Percentiles rank a stretch among this genome's conserved stretches.
Evolutionary conservation across 2,797 vertebrate genomes (phyloP).

Genomic region (Fringilla coelebs): DNA sequence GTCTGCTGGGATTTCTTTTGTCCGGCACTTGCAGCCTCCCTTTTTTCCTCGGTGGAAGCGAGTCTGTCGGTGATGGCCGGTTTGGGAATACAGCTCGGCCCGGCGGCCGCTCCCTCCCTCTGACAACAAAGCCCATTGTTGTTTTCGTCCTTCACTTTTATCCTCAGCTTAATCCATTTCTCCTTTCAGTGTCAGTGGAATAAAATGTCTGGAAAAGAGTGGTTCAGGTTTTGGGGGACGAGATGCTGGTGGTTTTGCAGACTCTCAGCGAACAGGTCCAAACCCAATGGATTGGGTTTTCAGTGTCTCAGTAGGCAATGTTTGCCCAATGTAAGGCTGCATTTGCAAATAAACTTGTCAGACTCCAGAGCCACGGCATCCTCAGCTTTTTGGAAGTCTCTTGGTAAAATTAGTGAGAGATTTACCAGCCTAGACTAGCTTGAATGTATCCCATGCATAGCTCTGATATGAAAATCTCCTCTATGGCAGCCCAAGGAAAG

Average conservation of each 20-base stretch:
- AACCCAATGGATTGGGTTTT: neutral
- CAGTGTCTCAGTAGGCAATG: fast-evolving
- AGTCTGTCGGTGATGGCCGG: constrained; percentile 84
- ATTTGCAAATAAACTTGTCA: neutral
- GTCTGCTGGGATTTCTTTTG: constrained; percentile 90
- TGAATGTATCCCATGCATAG: neutral
- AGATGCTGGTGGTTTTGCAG: neutral
- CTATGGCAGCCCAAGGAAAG: neutral
- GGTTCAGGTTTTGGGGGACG: constrained; percentile 34
- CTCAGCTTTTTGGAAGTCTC: neutral
- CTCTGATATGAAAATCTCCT: neutral
- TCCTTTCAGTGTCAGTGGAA: constrained; percentile 56
- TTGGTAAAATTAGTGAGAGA: neutral
- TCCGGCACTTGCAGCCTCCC: constrained; percentile 79
- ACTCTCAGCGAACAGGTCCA: neutral
- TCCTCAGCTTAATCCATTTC: constrained; percentile 76
- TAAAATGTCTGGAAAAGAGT: constrained; percentile 72
- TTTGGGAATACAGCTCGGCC: constrained; percentile 79
- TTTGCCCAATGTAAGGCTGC: neutral
- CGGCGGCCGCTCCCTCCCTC: constrained; percentile 56
- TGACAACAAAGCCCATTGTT: constrained; percentile 75
- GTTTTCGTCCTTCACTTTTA: constrained; percentile 67
- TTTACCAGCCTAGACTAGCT: neutral
- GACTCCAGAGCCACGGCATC: neutral
- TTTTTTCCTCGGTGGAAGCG: constrained; percentile 79